These are phyloP conservation scores for Vanessa tameamea DNA, from an alignment of 1,140 invertebrate species.

Conservation along the genomic window DNA sequence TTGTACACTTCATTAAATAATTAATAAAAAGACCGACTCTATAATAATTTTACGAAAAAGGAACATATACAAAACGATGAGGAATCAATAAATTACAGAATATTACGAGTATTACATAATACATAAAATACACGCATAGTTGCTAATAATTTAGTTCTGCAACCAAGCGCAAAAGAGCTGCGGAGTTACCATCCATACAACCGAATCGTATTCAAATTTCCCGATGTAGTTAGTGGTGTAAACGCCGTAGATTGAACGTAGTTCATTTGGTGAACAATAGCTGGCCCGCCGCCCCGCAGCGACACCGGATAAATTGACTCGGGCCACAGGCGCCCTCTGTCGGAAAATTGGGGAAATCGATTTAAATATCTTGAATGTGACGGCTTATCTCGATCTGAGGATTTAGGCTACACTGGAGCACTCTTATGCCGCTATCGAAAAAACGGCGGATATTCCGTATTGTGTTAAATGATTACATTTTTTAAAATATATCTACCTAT, in stretches of 20 bases:
- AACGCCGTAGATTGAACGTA: slow-evolving; percentile 53
- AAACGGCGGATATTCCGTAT: slow-evolving; percentile 23
- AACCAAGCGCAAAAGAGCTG: slow-evolving; percentile 15
- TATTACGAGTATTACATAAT: background rate
- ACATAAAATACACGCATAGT: background rate
- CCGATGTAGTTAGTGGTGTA: slow-evolving; percentile 69
- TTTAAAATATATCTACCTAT: background rate
- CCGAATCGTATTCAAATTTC: slow-evolving; percentile 47
- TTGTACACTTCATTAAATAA: background rate
- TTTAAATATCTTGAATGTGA: slow-evolving; percentile 79
- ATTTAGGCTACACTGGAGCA: slow-evolving; percentile 40
- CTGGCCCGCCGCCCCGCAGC: slow-evolving; percentile 56
- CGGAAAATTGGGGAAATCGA: slow-evolving; percentile 79
- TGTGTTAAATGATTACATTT: background rate
- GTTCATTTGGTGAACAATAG: slow-evolving; percentile 79
- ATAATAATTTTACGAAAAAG: no score
- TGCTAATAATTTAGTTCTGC: background rate
- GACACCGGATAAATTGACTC: slow-evolving; percentile 74
- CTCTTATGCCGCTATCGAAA: slow-evolving; percentile 24
- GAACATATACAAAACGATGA: no score
- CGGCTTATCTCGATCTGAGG: slow-evolving; percentile 68
- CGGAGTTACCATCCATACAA: slow-evolving; percentile 17
- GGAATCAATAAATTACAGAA: no score
- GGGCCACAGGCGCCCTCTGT: slow-evolving; percentile 65
- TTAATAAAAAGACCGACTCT: no score